A percentile compares a stretch with the other conserved stretches of the same genome.
phyloP scores from a whole-genome alignment of 2,888 invertebrate species.

The Celastrina argiolus region DNA sequence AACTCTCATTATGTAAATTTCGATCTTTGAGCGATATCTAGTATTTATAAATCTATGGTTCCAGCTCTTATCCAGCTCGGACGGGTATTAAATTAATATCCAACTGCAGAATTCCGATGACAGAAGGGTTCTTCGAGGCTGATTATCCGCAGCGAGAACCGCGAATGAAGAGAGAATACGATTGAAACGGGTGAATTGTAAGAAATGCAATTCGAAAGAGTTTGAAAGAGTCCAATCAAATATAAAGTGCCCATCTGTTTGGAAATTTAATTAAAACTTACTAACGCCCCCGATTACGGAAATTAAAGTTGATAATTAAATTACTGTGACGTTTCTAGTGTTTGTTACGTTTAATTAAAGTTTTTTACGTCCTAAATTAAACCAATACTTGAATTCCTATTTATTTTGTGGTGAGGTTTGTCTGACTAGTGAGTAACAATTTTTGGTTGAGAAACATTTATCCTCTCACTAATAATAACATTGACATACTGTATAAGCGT shows the following conservation, averaged over 20 bases:
- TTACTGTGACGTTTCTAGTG: background rate
- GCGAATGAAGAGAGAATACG: no score
- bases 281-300: background rate
- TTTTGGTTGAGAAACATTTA: no score
- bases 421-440: no score
- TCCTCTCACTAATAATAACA: no score
- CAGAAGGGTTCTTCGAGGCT: constrained; percentile 29
- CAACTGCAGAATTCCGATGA: constrained; percentile 30
- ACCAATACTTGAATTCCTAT: no score
- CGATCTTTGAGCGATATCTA: background rate
- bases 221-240: background rate
- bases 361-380: no score
- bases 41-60: background rate
- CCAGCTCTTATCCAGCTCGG: constrained; percentile 25
- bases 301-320: background rate
- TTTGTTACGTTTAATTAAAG: background rate
- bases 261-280: constrained; percentile 14
- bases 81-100: constrained; percentile 35
- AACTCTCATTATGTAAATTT: no score
- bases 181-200: background rate
- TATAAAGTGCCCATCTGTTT: background rate
- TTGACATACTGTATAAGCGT: no score
- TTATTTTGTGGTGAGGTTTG: no score
- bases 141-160: constrained; percentile 18
- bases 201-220: constrained; percentile 15